A percentile compares a stretch with the other conserved stretches of the same genome.
Evolutionary conservation across 1,140 invertebrate genomes (phyloP).

Genomic region (Pseudomyrmex sp.): DNA sequence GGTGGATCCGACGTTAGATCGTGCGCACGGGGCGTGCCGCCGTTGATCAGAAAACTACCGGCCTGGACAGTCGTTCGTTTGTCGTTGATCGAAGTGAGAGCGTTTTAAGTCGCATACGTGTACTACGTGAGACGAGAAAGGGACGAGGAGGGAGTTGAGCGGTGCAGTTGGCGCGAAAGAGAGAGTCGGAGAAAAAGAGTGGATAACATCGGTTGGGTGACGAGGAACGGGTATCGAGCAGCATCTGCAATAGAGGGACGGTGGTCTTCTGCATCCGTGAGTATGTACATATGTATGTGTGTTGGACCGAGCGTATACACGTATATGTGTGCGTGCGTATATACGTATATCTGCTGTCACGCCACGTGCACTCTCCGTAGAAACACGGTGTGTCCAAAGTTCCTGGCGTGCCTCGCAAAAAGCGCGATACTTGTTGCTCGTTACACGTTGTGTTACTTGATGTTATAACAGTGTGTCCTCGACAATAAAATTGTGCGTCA

Average conservation of each 20-base stretch:
- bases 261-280: slow-evolving; percentile 37
- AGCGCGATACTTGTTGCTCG: slow-evolving; percentile 81
- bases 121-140: not conserved
- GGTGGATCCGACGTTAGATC: slow-evolving; percentile 61
- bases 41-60: slow-evolving; percentile 21
- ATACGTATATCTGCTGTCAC: slow-evolving; percentile 63
- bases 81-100: slow-evolving; percentile 33
- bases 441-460: slow-evolving; percentile 65
- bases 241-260: slow-evolving; percentile 48
- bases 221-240: slow-evolving; percentile 19
- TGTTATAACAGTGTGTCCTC: slow-evolving; percentile 78
- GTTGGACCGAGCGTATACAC: slow-evolving; percentile 51
- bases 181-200: slow-evolving; percentile 31
- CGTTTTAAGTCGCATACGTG: slow-evolving; percentile 20
- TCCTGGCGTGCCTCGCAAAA: slow-evolving; percentile 78
- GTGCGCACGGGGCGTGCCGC: slow-evolving; percentile 44
- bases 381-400: slow-evolving; percentile 77
- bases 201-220: slow-evolving; percentile 24
- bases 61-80: slow-evolving; percentile 8
- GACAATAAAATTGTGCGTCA: slow-evolving; percentile 70
- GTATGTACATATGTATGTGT: slow-evolving; percentile 43
- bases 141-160: not conserved
- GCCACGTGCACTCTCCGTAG: slow-evolving; percentile 74
- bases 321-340: slow-evolving; percentile 13
- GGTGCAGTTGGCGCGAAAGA: slow-evolving; percentile 9